phyloP scores from a whole-genome alignment of 2,797 vertebrate genomes.

The Balearica regulorum region DNA sequence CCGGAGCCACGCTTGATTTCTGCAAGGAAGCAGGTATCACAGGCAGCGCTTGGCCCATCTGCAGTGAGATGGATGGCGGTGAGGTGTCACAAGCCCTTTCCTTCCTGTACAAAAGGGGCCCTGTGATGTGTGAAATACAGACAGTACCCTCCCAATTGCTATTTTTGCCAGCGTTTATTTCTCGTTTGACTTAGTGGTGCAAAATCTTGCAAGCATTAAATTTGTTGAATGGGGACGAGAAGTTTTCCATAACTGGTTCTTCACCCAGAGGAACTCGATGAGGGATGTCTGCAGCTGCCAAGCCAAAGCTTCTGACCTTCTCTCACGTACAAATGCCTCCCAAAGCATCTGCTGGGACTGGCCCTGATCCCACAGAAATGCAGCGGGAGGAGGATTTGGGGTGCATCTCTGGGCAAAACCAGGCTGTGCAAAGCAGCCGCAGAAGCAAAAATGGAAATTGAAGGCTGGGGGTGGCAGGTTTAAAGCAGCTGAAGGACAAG shows the following conservation, averaged over 20 bases:
- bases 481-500: neutral
- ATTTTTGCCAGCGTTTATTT: conserved; percentile 6
- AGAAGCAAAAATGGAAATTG: neutral
- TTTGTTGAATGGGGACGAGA: neutral
- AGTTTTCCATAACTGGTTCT: neutral
- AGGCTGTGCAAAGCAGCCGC: neutral
- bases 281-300: neutral
- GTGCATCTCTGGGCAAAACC: neutral
- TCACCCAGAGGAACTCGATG: rapidly evolving
- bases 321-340: neutral
- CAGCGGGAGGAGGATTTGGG: neutral
- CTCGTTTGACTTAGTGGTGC: neutral
- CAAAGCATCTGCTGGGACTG: neutral
- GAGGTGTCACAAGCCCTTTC: neutral
- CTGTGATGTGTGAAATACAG: neutral
- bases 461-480: neutral
- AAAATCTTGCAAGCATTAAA: neutral
- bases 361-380: neutral
- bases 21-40: neutral
- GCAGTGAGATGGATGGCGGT: neutral
- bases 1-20: neutral
- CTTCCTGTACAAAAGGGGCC: neutral
- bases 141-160: neutral
- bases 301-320: neutral
- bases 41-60: neutral